Percentiles rank a stretch among this genome's conserved stretches.
Evolutionary conservation across 2,888 invertebrate genomes (phyloP).

Genomic region (Esperia sulphurella): DNA sequence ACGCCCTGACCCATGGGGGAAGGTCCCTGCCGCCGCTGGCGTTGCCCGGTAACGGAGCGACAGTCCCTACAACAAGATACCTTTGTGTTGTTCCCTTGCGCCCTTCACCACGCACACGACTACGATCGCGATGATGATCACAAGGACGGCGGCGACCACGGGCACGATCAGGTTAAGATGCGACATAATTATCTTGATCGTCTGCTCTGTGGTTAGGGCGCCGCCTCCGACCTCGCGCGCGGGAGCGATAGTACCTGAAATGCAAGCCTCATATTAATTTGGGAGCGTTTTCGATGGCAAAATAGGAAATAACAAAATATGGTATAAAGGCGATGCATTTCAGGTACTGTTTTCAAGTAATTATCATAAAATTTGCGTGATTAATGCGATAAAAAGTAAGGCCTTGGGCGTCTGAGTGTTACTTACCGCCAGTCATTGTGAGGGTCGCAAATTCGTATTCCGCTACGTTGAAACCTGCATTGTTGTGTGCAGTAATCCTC

Average conservation of each 20-base stretch:
- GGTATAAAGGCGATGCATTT: slow-evolving; percentile 66
- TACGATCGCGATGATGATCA: slow-evolving; percentile 95
- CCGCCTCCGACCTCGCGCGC: slow-evolving; percentile 85
- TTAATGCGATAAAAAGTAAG: too few species aligned
- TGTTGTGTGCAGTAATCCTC: slow-evolving; percentile 95
- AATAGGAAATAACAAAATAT: slow-evolving; percentile 6
- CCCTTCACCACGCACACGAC: slow-evolving; percentile 95
- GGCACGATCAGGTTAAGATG: slow-evolving; percentile 96
- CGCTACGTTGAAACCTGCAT: slow-evolving; percentile 96
- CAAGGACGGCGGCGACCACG: slow-evolving; percentile 93
- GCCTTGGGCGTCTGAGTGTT: too few species aligned
- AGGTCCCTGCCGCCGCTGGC: slow-evolving; percentile 73
- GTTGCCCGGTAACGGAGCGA: slow-evolving; percentile 87
- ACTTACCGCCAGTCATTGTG: slow-evolving; percentile 94
- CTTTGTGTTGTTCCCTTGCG: slow-evolving; percentile 91
- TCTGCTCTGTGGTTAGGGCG: slow-evolving; percentile 87
- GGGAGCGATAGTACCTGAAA: slow-evolving; percentile 97
- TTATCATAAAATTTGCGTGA: too few species aligned
- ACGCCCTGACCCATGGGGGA: slow-evolving; percentile 89
- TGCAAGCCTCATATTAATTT: slow-evolving; percentile 53
- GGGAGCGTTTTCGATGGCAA: neutral
- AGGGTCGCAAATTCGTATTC: slow-evolving; percentile 97
- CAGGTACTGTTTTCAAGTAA: slow-evolving; percentile 46
- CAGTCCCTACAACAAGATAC: slow-evolving; percentile 86
- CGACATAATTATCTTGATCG: slow-evolving; percentile 91